These are phyloP conservation scores for Oreotrochilus melanogaster DNA, from an alignment of 2,113 vertebrate species.

Conservation along the genomic window DNA sequence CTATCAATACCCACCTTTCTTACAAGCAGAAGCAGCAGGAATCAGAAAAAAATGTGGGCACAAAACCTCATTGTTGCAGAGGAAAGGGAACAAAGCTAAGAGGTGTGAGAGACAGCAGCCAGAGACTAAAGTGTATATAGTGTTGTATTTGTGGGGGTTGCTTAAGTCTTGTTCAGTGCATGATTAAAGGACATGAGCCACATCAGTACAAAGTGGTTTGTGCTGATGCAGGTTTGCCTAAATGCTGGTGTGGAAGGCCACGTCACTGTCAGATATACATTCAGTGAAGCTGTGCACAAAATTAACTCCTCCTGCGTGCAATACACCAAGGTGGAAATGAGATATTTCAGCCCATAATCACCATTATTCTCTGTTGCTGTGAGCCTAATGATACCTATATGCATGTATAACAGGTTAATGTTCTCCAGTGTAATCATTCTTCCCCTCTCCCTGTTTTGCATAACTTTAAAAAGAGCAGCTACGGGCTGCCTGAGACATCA, in stretches of 20 bases:
- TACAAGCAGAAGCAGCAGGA: neutral
- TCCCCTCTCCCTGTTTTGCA: neutral
- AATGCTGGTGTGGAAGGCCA: neutral
- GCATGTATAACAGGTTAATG: accelerated
- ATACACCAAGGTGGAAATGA: neutral
- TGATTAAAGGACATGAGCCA: accelerated
- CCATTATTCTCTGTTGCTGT: neutral
- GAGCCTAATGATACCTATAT: neutral
- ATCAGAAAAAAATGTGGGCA: neutral
- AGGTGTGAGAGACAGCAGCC: neutral
- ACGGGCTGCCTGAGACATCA: accelerated
- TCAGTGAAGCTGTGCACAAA: neutral
- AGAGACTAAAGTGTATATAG: neutral
- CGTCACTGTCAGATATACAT: neutral
- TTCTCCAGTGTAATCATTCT: accelerated
- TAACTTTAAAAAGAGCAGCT: neutral
- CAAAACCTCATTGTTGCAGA: neutral
- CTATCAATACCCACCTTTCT: neutral
- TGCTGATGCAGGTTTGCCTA: neutral
- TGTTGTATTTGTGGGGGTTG: neutral
- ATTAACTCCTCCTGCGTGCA: neutral
- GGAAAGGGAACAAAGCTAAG: neutral
- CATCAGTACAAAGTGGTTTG: neutral
- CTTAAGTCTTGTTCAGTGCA: neutral
- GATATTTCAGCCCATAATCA: neutral